Evolutionary conservation across 2,113 vertebrate genomes (phyloP).

Genomic region (Galemys pyrenaicus): DNA sequence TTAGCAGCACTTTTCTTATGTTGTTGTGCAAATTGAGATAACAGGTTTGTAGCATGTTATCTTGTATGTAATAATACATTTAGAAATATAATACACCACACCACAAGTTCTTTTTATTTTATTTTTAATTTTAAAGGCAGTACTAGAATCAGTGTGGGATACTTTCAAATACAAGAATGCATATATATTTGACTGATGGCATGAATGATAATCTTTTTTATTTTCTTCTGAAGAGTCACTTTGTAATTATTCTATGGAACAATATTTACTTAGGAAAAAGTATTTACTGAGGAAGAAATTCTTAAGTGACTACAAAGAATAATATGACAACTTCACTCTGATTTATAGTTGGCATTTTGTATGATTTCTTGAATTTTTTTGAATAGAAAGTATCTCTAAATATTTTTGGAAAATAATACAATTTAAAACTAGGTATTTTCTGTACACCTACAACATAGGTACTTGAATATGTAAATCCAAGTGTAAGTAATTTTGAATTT

Average conservation of each 20-base stretch:
- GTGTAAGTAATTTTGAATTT: slow-evolving; percentile 19
- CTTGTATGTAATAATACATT: background rate
- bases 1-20: background rate
- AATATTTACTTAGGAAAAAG: slow-evolving; percentile 1
- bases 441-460: background rate
- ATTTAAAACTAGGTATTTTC: slow-evolving; percentile 31
- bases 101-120: background rate
- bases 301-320: background rate
- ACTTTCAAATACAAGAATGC: background rate
- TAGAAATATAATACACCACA: background rate
- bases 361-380: slow-evolving; percentile 45
- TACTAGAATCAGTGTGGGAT: background rate
- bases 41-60: background rate
- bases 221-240: slow-evolving; percentile 29
- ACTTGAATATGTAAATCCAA: slow-evolving; percentile 11
- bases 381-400: background rate
- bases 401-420: slow-evolving; percentile 40
- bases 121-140: slow-evolving; percentile 25
- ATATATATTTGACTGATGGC: background rate
- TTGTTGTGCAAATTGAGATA: background rate
- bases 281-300: slow-evolving; percentile 44
- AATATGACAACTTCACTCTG: slow-evolving; percentile 34
- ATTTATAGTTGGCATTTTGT: background rate
- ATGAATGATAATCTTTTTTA: slow-evolving; percentile 7
- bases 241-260: slow-evolving; percentile 34